phyloP scores from a whole-genome alignment of 2,113 vertebrate genomes.

The Jacana jacana region DNA sequence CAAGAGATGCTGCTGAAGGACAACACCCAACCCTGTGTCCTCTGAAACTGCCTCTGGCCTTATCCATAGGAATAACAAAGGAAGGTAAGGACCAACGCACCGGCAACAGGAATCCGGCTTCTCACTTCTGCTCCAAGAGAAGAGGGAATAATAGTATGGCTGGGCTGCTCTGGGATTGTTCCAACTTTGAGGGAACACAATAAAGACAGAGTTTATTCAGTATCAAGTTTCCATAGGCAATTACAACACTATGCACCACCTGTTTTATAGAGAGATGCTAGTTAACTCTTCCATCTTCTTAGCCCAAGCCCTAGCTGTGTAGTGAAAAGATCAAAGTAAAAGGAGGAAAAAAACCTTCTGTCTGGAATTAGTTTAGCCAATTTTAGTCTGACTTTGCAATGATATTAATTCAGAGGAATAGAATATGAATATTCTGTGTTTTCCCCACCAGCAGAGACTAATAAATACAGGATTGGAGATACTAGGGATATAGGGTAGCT shows the following conservation, averaged over 20 bases:
- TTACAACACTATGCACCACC: background rate
- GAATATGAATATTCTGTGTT: background rate
- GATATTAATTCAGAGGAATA: background rate
- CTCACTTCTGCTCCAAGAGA: constrained; percentile 72
- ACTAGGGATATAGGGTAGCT: background rate
- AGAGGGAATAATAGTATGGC: constrained; percentile 73
- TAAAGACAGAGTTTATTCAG: background rate
- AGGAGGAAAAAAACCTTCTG: background rate
- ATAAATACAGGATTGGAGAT: background rate
- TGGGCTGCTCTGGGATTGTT: constrained; percentile 81
- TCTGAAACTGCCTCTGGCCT: background rate
- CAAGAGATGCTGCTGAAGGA: background rate
- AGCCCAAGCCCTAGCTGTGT: background rate
- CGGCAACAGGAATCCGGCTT: constrained; percentile 62
- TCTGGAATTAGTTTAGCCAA: background rate
- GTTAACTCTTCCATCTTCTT: background rate
- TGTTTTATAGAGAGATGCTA: background rate
- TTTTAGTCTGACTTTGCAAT: background rate
- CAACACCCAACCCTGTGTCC: background rate
- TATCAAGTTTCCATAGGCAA: background rate
- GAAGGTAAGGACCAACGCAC: constrained; percentile 32
- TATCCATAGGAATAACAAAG: background rate
- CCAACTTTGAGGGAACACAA: constrained; percentile 75
- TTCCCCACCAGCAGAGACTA: background rate
- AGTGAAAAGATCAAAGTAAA: background rate